A percentile compares a stretch with the other conserved stretches of the same genome.
Evolutionary conservation across 2,888 invertebrate genomes (phyloP).

Genomic region (Drosophila colorata): DNA sequence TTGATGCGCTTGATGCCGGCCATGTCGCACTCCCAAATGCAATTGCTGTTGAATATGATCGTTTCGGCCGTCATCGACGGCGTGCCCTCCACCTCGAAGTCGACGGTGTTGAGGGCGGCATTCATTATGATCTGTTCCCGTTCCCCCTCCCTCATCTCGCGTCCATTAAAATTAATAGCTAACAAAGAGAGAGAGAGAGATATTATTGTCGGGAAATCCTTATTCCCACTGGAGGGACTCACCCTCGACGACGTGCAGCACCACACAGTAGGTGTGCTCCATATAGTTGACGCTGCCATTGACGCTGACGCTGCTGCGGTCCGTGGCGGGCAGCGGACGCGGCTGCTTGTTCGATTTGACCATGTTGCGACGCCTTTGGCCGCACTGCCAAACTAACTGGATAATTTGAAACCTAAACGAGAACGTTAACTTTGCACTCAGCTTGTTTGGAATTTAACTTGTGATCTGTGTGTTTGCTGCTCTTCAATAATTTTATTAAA

Average conservation of each 20-base stretch:
- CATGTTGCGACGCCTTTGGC: constrained; percentile 34
- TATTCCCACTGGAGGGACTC: neutral
- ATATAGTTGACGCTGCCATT: constrained; percentile 39
- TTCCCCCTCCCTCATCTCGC: constrained; percentile 41
- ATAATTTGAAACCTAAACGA: constrained; percentile 41
- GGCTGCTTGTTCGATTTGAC: constrained; percentile 42
- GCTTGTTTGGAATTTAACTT: constrained; percentile 41
- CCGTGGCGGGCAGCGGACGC: constrained; percentile 18
- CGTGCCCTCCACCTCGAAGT: constrained; percentile 89
- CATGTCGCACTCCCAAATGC: constrained; percentile 92
- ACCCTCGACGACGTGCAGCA: constrained; percentile 84
- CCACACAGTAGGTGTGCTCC: constrained; percentile 77
- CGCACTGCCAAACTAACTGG: constrained; percentile 28
- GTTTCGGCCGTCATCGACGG: constrained; percentile 86
- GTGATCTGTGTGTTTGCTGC: constrained; percentile 25
- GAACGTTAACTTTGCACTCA: constrained; percentile 23
- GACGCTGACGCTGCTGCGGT: constrained; percentile 40
- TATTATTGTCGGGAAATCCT: neutral
- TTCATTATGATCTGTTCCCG: constrained; percentile 87
- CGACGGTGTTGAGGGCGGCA: constrained; percentile 88
- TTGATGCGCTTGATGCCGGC: constrained; percentile 89
- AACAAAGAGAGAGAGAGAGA: neutral
- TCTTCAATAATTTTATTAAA: constrained; percentile 24
- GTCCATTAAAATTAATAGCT: constrained; percentile 66
- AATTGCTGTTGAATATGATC: constrained; percentile 90